phyloP scores from a whole-genome alignment of 2,113 vertebrate genomes.

The Eptesicus fuscus region DNA sequence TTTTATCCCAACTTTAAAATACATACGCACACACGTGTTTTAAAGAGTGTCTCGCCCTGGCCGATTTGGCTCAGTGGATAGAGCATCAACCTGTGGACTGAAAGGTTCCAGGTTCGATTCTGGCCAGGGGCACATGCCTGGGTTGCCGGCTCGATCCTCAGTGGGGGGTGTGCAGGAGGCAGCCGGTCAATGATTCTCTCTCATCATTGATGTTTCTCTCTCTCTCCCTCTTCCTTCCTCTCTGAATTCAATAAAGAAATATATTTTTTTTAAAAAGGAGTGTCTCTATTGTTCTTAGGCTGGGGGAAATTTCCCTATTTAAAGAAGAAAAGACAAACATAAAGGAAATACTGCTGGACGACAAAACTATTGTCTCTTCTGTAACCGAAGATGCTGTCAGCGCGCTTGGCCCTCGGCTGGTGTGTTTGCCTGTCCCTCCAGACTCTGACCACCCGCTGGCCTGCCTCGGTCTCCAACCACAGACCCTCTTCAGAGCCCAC shows the following conservation, averaged over 20 bases:
- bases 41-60: background rate
- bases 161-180: too few species aligned
- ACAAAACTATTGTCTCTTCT: background rate
- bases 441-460: accelerated
- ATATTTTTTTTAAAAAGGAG: background rate
- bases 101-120: too few species aligned
- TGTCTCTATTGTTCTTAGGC: background rate
- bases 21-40: background rate
- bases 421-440: background rate
- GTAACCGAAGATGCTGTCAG: background rate
- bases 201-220: too few species aligned
- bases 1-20: background rate
- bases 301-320: background rate
- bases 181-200: too few species aligned
- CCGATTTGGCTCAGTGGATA: too few species aligned
- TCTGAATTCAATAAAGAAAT: too few species aligned
- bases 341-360: background rate
- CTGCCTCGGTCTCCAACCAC: accelerated
- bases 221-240: too few species aligned
- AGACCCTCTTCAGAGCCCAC: too few species aligned
- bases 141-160: too few species aligned
- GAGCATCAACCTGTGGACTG: too few species aligned
- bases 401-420: background rate
- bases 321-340: background rate
- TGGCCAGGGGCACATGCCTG: too few species aligned